Evolutionary conservation across 2,888 invertebrate species (phyloP).

Genomic region (Drosophila anceps): DNA sequence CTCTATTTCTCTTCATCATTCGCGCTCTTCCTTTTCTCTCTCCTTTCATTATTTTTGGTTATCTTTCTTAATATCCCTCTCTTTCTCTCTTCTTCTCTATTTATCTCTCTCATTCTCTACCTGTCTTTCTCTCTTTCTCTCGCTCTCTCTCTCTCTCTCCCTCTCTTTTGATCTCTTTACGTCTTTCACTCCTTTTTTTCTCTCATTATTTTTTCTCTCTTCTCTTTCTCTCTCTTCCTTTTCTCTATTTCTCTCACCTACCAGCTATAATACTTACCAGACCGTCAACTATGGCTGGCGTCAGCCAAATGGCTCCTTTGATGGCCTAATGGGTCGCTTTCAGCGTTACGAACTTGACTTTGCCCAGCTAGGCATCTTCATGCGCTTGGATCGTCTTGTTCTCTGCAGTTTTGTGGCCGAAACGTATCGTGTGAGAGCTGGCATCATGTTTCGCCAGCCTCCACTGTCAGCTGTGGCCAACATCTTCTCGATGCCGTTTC

Average conservation of each 20-base stretch:
- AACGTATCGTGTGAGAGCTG: conserved; percentile 86
- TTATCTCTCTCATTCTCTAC: background rate
- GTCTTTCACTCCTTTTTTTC: background rate
- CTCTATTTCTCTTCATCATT: no score
- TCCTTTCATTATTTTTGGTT: background rate
- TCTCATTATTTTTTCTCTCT: background rate
- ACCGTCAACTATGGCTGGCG: conserved; percentile 87
- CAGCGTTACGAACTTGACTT: conserved; percentile 87
- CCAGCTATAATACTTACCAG: conserved; percentile 84
- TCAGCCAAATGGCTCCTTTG: conserved; percentile 87
- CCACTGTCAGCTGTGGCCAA: conserved; percentile 88
- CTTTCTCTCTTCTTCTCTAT: background rate
- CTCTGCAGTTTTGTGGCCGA: conserved; percentile 87
- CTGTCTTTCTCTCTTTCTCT: background rate
- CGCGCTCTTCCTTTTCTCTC: no score
- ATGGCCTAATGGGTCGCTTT: conserved; percentile 87
- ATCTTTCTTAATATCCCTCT: background rate
- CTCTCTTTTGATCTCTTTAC: background rate
- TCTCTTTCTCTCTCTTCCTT: background rate
- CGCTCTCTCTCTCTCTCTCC: background rate
- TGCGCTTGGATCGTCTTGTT: conserved; percentile 87
- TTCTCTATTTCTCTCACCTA: background rate
- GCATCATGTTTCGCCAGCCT: conserved; percentile 88
- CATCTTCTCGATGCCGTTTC: conserved; percentile 88
- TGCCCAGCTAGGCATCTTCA: conserved; percentile 86